Evolutionary conservation across 2,888 invertebrate genomes (phyloP).

Genomic region (Sepioteuthis lessoniana): DNA sequence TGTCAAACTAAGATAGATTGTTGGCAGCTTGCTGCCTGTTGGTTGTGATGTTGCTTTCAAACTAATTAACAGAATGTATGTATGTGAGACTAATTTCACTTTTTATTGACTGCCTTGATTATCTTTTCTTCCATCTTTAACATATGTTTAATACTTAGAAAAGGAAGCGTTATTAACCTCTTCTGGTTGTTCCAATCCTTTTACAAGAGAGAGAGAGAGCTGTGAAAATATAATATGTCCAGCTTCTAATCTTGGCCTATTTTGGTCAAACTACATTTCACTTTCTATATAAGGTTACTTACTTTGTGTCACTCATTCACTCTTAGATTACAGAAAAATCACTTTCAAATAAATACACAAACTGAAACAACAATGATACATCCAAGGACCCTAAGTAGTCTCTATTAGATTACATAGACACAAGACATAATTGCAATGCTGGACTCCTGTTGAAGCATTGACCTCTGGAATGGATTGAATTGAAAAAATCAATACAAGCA

Average conservation of each 20-base stretch:
- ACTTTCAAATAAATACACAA: not conserved
- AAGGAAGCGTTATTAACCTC: not conserved
- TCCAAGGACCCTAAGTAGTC: not conserved
- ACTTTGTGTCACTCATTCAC: not conserved
- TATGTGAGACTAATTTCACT: not conserved
- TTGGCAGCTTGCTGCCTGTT: no score
- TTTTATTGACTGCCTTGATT: not conserved
- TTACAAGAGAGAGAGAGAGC: not conserved
- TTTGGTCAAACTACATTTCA: not conserved
- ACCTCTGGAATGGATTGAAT: not conserved
- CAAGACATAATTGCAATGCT: not conserved
- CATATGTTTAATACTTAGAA: not conserved
- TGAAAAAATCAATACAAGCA: slow-evolving; percentile 17
- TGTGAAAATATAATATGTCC: not conserved
- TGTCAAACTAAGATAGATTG: no score
- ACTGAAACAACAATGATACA: not conserved
- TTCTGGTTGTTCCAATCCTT: not conserved
- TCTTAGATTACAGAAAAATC: not conserved
- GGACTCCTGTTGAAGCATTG: slow-evolving; percentile 33
- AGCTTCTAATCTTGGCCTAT: not conserved
- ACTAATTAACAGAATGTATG: not conserved
- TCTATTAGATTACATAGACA: not conserved
- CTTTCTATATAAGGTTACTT: not conserved
- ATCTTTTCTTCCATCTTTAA: not conserved
- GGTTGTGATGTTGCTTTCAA: no score